Evolutionary conservation across 2,113 vertebrate species (phyloP).

Genomic region (Coturnix japonica): DNA sequence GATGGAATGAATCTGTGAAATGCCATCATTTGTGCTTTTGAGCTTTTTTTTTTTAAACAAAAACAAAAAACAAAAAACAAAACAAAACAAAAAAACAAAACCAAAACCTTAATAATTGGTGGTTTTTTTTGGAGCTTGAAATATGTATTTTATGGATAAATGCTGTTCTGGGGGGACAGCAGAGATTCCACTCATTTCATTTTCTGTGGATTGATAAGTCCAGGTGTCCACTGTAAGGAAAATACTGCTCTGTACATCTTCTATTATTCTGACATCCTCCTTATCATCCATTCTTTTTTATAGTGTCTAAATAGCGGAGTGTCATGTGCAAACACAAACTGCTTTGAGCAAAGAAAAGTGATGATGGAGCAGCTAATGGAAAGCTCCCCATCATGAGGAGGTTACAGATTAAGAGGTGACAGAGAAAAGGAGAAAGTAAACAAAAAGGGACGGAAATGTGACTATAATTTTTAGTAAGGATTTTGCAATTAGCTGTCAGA

Average conservation of each 20-base stretch:
- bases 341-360: not conserved
- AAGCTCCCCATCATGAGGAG: not conserved
- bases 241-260: not conserved
- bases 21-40: not conserved
- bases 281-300: not conserved
- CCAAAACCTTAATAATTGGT: no score
- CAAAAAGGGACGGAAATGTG: not conserved
- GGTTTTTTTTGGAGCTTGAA: not conserved
- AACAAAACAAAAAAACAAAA: no score
- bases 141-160: not conserved
- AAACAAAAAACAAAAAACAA: no score
- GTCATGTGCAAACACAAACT: not conserved
- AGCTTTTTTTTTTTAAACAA: not conserved
- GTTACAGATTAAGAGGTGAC: not conserved
- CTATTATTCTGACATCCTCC: not conserved
- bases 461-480: not conserved
- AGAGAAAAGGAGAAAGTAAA: not conserved
- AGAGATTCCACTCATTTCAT: not conserved
- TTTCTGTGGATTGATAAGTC: not conserved
- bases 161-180: not conserved
- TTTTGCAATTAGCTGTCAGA: slow-evolving; percentile 6
- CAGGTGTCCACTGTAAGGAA: not conserved
- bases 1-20: not conserved
- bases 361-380: not conserved
- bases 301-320: not conserved